These are phyloP conservation scores for Mustelus asterias DNA, from an alignment of 2,113 vertebrate species.

Conservation along the genomic window DNA sequence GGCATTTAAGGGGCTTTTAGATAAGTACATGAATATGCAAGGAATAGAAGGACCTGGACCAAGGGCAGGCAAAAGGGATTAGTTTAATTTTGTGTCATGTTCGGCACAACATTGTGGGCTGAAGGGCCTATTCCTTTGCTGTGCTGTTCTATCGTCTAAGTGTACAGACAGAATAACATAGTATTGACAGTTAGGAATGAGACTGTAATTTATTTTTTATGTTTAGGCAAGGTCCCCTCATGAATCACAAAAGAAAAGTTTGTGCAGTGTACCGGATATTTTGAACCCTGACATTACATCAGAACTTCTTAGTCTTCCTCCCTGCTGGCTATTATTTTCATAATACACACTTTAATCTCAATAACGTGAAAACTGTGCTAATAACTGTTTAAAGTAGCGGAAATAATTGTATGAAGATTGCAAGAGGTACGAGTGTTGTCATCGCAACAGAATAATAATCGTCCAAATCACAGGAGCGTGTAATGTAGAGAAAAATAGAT, in stretches of 20 bases:
- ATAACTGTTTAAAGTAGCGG: neutral
- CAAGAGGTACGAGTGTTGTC: neutral
- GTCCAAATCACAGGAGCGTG: neutral
- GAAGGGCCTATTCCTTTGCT: too few species aligned
- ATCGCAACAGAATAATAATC: neutral
- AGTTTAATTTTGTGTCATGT: too few species aligned
- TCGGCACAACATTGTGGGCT: too few species aligned
- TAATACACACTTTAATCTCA: neutral
- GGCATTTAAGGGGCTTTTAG: too few species aligned
- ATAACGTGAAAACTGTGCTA: neutral
- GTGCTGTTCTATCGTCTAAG: too few species aligned
- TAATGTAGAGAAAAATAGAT: neutral
- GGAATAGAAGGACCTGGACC: too few species aligned
- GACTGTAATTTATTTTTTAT: neutral
- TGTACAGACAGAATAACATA: neutral
- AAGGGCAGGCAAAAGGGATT: too few species aligned
- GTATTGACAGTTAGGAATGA: neutral
- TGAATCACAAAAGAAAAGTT: neutral
- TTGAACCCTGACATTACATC: neutral
- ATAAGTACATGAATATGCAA: too few species aligned
- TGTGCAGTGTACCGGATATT: neutral
- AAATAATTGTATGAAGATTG: neutral
- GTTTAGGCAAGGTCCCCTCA: neutral
- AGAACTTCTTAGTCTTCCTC: neutral
- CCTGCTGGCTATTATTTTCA: neutral